Percentiles rank a stretch among this genome's conserved stretches.
phyloP scores from a whole-genome alignment of 2,888 invertebrate genomes.

The Polymixis flavicincta region DNA sequence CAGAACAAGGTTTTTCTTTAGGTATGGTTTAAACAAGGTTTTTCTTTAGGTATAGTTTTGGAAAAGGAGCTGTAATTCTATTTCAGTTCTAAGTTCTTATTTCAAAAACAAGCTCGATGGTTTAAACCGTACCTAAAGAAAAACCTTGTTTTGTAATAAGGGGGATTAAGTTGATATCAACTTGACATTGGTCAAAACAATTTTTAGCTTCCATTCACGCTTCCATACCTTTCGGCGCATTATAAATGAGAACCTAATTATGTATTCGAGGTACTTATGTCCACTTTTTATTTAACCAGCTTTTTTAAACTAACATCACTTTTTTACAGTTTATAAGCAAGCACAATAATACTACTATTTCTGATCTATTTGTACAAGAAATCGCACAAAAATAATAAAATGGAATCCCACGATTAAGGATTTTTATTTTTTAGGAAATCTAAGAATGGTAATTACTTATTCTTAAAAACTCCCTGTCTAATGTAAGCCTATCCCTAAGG shows the following conservation, averaged over 20 bases:
- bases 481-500: no score
- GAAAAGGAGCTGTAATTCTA: no score
- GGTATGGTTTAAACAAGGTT: no score
- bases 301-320: conserved; percentile 31
- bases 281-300: not conserved
- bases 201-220: not conserved
- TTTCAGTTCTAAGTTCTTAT: no score
- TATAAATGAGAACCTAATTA: conserved; percentile 19
- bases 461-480: not conserved
- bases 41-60: no score
- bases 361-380: conserved; percentile 31
- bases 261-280: not conserved
- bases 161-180: no score
- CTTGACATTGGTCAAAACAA: not conserved
- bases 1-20: no score
- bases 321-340: not conserved
- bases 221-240: conserved; percentile 4
- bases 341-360: conserved; percentile 24
- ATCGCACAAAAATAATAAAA: conserved; percentile 41
- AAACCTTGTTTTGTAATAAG: no score
- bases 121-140: no score
- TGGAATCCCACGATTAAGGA: conserved; percentile 4
- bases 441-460: not conserved
- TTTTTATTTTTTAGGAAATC: conserved; percentile 27
- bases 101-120: no score